phyloP scores from a whole-genome alignment of 2,113 vertebrate genomes.

The Craseonycteris thonglongyai region DNA sequence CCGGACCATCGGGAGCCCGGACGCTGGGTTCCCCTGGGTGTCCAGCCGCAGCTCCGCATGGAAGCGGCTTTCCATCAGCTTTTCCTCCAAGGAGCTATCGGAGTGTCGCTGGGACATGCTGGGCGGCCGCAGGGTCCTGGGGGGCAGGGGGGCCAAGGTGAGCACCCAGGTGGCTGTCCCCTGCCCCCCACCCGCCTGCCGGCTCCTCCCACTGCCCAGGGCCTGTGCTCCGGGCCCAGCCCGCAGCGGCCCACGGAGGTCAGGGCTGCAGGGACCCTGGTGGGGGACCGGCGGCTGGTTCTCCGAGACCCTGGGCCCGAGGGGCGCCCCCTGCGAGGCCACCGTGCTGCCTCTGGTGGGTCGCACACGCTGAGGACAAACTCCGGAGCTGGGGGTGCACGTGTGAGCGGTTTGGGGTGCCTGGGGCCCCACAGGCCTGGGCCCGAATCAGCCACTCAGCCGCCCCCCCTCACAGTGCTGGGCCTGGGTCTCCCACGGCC shows the following conservation, averaged over 20 bases:
- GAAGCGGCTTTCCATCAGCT: constrained; percentile 79
- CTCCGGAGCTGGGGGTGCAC: neutral
- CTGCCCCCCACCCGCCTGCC: too few relatives aligned
- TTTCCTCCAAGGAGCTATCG: constrained; percentile 68
- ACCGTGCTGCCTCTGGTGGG: accelerated
- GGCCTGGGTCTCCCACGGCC: too few relatives aligned
- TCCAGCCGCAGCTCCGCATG: constrained; percentile 55
- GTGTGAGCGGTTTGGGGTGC: accelerated
- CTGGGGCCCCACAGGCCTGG: neutral
- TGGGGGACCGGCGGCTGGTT: neutral
- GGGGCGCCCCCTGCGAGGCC: neutral
- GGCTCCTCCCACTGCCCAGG: accelerated
- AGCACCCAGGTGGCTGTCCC: neutral
- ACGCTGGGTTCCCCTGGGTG: accelerated
- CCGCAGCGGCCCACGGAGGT: neutral
- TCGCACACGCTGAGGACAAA: accelerated
- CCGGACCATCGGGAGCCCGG: accelerated
- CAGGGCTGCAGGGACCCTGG: neutral
- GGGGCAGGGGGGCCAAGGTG: neutral
- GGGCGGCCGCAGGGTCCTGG: neutral
- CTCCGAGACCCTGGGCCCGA: too few relatives aligned
- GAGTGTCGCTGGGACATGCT: constrained; percentile 80
- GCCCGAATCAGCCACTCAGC: neutral
- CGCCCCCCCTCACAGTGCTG: neutral
- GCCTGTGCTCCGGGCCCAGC: accelerated